phyloP scores from a whole-genome alignment of 2,113 vertebrate genomes.

The Grammomys dolichurus region DNA sequence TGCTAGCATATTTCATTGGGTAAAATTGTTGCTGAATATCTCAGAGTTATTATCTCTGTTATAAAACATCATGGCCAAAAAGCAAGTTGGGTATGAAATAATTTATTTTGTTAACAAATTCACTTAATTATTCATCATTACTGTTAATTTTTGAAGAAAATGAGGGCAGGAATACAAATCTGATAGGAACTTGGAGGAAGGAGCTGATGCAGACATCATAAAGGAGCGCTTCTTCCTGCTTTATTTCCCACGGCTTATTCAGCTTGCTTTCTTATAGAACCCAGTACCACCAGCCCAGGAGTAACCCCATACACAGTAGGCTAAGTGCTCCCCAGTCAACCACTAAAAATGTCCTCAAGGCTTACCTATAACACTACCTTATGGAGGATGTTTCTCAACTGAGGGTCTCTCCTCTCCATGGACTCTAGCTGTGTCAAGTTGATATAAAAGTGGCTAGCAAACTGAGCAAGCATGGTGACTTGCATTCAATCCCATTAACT shows the following conservation, averaged over 20 bases:
- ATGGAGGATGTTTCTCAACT: neutral
- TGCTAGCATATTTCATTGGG: too few species aligned
- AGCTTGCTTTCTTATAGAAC: neutral
- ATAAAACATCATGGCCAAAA: neutral
- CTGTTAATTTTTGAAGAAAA: neutral
- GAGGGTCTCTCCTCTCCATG: neutral
- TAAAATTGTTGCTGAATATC: neutral
- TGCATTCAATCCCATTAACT: neutral
- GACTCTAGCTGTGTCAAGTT: neutral
- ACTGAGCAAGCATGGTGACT: neutral
- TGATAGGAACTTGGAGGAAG: neutral
- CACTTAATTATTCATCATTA: neutral
- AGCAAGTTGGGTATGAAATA: neutral
- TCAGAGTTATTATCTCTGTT: neutral
- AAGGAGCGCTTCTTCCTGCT: too few species aligned
- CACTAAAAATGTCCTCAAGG: neutral
- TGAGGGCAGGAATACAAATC: neutral
- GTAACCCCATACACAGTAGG: neutral
- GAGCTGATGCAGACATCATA: neutral
- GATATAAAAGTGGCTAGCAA: neutral
- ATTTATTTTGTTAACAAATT: neutral
- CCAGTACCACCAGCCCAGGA: neutral
- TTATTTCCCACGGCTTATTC: neutral
- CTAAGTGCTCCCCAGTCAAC: too few species aligned
- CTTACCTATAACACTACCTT: neutral